phyloP scores from a whole-genome alignment of 2,888 invertebrate species.

The Dryococelus australis region DNA sequence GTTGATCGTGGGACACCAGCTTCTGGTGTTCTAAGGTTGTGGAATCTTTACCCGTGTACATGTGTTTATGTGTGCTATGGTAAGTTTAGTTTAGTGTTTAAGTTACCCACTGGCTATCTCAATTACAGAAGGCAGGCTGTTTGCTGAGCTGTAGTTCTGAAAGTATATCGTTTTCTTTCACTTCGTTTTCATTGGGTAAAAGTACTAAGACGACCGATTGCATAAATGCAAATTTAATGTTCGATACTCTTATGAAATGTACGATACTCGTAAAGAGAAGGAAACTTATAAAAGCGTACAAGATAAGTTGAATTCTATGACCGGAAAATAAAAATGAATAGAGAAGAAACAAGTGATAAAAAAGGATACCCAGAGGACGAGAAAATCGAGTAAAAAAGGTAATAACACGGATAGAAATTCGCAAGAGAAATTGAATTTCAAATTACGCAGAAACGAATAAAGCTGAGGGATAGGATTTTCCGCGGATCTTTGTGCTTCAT shows the following conservation, averaged over 20 bases:
- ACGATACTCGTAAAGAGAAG: background rate
- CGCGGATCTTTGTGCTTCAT: background rate
- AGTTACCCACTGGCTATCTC: too few relatives aligned
- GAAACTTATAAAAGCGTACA: background rate
- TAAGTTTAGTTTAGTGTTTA: too few relatives aligned
- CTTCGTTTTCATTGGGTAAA: too few relatives aligned
- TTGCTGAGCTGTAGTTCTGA: too few relatives aligned
- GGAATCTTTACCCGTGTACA: too few relatives aligned
- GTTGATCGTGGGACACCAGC: too few relatives aligned
- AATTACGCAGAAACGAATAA: conserved; percentile 5
- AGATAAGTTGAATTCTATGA: background rate
- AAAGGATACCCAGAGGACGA: background rate
- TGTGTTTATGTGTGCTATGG: too few relatives aligned
- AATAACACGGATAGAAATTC: conserved; percentile 1
- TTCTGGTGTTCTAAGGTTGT: too few relatives aligned
- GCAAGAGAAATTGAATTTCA: conserved; percentile 9
- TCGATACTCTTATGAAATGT: background rate
- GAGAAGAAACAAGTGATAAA: background rate
- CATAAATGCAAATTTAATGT: too few relatives aligned
- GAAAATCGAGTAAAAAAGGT: background rate
- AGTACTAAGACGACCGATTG: too few relatives aligned
- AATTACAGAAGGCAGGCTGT: too few relatives aligned
- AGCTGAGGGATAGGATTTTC: background rate
- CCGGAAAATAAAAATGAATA: background rate
- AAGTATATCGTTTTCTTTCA: too few relatives aligned